A percentile compares a stretch with the other conserved stretches of the same genome.
Evolutionary conservation across 2,888 invertebrate species (phyloP).

Genomic region (Drosophila barbarae): DNA sequence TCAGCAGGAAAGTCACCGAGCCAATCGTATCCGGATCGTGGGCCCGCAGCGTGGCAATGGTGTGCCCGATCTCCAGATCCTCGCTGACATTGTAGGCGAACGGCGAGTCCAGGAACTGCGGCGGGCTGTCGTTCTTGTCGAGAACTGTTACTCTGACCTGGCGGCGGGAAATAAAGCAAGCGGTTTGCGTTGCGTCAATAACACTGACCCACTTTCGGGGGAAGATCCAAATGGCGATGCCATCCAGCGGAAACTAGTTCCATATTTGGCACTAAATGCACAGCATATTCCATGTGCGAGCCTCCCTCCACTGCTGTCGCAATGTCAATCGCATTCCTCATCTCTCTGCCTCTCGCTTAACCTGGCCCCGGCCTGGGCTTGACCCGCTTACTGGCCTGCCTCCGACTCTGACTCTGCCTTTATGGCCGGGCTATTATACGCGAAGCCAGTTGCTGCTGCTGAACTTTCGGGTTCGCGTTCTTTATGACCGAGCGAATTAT

Average conservation of each 20-base stretch:
- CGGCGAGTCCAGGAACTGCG: conserved; percentile 88
- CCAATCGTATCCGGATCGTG: conserved; percentile 93
- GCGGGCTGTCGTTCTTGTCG: conserved; percentile 98
- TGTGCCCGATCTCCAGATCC: conserved; percentile 90
- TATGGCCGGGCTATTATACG: conserved; percentile 1
- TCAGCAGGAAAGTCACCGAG: conserved; percentile 86
- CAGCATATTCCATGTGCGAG: conserved; percentile 16
- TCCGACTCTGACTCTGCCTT: background rate
- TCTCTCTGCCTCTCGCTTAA: conserved; percentile 26
- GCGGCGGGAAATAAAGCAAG: conserved; percentile 72
- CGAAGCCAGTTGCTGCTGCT: conserved; percentile 9
- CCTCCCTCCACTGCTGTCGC: conserved; percentile 31
- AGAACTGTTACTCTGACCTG: conserved; percentile 92
- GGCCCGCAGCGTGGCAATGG: conserved; percentile 88
- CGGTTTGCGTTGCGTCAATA: conserved; percentile 28
- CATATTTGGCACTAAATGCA: conserved; percentile 39
- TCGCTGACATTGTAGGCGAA: conserved; percentile 89
- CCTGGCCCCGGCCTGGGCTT: conserved; percentile 17
- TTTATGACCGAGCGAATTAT: conserved; percentile 37
- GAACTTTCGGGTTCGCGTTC: conserved; percentile 22
- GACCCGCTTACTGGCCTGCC: conserved; percentile 30
- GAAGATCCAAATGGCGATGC: conserved; percentile 7
- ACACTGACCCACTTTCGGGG: conserved; percentile 26
- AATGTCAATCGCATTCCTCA: conserved; percentile 44
- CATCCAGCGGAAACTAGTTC: conserved; percentile 34